Evolutionary conservation across 2,888 invertebrate genomes (phyloP).

Genomic region (Meta bourneti): DNA sequence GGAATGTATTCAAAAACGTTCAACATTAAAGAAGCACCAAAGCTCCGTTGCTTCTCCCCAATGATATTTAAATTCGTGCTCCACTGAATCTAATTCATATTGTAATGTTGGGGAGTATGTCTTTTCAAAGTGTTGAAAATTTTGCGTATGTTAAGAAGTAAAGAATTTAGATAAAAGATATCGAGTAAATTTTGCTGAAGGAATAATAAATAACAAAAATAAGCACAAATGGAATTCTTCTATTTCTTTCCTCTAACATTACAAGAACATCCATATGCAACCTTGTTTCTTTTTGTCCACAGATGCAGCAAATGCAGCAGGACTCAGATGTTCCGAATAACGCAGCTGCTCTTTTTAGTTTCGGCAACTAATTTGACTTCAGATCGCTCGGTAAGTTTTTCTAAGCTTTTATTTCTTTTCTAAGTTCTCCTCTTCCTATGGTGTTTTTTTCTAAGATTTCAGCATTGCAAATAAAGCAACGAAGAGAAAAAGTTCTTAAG

Average conservation of each 20-base stretch:
- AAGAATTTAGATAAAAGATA: no score
- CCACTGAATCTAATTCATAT: no score
- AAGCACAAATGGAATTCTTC: not conserved
- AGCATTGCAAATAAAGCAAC: not conserved
- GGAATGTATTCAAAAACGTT: no score
- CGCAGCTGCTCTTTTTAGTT: slow-evolving; percentile 23
- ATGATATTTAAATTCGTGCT: no score
- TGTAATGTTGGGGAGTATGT: no score
- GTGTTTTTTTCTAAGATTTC: slow-evolving; percentile 3
- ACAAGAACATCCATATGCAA: not conserved
- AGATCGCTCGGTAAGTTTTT: slow-evolving; percentile 29
- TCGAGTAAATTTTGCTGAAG: no score
- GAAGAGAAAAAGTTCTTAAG: not conserved
- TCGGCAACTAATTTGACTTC: slow-evolving; percentile 32
- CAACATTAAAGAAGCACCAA: no score
- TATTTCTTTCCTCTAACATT: not conserved
- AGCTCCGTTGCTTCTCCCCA: no score
- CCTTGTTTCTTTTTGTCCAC: slow-evolving; percentile 8
- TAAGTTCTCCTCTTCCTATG: not conserved
- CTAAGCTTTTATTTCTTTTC: slow-evolving; percentile 3
- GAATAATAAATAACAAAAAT: not conserved
- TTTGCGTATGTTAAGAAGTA: no score
- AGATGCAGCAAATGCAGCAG: not conserved
- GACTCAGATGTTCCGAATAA: slow-evolving; percentile 29
- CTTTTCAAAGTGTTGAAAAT: no score